A percentile compares a stretch with the other conserved stretches of the same genome.
phyloP scores from a whole-genome alignment of 2,797 vertebrate species.

The Sitta carolinensis region DNA sequence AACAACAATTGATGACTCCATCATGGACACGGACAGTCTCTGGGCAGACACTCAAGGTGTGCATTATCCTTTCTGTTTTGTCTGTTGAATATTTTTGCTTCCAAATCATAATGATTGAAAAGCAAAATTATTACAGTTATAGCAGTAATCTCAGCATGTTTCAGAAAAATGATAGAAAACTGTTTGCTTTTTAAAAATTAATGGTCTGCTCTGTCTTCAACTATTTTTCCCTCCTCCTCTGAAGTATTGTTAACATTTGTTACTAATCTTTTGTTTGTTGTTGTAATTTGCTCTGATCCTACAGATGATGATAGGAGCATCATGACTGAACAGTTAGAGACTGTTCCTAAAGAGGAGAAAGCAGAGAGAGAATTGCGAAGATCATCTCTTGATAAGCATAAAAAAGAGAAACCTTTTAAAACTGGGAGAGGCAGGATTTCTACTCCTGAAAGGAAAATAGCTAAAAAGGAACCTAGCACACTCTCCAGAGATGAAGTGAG shows the following conservation, averaged over 20 bases:
- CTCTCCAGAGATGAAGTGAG: conserved; percentile 94
- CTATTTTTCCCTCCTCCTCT: conserved; percentile 39
- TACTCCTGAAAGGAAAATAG: conserved; percentile 94
- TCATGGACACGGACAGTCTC: conserved; percentile 96
- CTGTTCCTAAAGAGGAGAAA: conserved; percentile 83
- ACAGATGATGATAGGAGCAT: conserved; percentile 97
- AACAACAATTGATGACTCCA: conserved; percentile 97
- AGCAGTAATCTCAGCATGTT: conserved; percentile 32
- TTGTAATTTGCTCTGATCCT: conserved; percentile 79
- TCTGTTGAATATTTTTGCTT: conserved; percentile 48
- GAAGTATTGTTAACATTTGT: conserved; percentile 51
- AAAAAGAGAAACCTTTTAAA: conserved; percentile 89
- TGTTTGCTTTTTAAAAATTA: background rate
- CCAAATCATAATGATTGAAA: conserved; percentile 52
- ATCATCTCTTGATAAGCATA: conserved; percentile 83
- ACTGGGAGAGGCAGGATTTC: conserved; percentile 89
- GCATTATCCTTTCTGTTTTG: conserved; percentile 73
- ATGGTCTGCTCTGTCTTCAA: conserved; percentile 34
- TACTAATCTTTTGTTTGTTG: conserved; percentile 77
- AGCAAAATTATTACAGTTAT: conserved; percentile 21
- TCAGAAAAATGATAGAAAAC: conserved; percentile 49
- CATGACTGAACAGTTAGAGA: conserved; percentile 90
- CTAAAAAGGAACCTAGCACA: conserved; percentile 90
- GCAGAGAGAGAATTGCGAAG: conserved; percentile 84
- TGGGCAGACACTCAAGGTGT: conserved; percentile 99